A percentile compares a stretch with the other conserved stretches of the same genome.
Evolutionary conservation across 2,888 invertebrate species (phyloP).

Genomic region (Calameuta filiformis): DNA sequence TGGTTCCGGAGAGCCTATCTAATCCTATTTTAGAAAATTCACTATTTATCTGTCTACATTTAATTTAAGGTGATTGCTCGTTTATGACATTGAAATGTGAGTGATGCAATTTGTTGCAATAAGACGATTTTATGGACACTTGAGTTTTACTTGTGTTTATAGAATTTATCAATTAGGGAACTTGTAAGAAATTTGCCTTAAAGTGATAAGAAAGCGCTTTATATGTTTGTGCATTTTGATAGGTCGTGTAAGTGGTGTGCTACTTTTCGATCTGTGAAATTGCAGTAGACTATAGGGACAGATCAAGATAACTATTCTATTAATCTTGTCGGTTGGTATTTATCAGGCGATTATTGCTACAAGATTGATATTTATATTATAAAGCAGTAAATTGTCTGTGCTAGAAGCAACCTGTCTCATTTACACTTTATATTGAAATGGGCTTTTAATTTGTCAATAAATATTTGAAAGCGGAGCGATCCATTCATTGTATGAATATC

Average conservation of each 20-base stretch:
- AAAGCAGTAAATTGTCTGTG: background rate
- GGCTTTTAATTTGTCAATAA: background rate
- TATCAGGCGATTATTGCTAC: background rate
- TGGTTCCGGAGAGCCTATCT: background rate
- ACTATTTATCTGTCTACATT: background rate
- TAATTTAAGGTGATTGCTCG: background rate
- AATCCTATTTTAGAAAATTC: background rate
- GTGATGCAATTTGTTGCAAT: background rate
- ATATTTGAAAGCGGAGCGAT: background rate
- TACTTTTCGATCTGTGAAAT: background rate
- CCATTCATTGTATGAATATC: background rate
- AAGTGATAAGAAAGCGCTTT: conserved; percentile 11
- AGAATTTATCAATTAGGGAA: conserved; percentile 5
- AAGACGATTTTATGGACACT: background rate
- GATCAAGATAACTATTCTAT: background rate
- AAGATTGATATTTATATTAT: background rate
- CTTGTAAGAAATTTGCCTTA: conserved; percentile 12
- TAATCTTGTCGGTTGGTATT: background rate
- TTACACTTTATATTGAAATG: background rate
- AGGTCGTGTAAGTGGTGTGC: background rate
- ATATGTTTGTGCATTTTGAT: conserved; percentile 5
- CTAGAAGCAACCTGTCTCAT: background rate
- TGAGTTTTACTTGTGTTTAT: background rate
- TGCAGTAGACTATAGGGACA: background rate
- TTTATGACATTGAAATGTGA: background rate